phyloP scores from a whole-genome alignment of 1,140 invertebrate species.

The Ganaspis sp. region DNA sequence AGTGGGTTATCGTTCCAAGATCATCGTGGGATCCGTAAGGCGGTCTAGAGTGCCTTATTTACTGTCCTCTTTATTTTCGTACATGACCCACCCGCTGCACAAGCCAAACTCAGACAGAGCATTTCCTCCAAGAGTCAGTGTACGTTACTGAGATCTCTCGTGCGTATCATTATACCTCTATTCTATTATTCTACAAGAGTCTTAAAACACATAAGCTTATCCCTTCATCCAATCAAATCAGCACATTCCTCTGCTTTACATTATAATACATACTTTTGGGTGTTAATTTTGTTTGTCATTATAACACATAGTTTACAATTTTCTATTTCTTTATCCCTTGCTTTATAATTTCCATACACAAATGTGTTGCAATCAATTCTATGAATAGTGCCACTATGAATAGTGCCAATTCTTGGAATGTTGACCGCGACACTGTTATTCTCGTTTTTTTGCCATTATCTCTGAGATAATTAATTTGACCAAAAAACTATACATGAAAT shows the following conservation, averaged over 20 bases:
- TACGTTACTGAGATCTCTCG: neutral
- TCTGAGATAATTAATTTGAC: too few relatives aligned
- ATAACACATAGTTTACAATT: too few relatives aligned
- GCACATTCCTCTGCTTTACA: slow-evolving; percentile 22
- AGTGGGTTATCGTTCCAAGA: slow-evolving; percentile 61
- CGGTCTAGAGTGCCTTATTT: slow-evolving; percentile 34
- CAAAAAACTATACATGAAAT: too few relatives aligned
- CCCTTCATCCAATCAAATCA: neutral
- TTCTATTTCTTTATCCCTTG: too few relatives aligned
- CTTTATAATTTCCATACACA: too few relatives aligned
- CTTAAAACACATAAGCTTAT: neutral
- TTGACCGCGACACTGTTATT: too few relatives aligned
- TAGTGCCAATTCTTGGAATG: too few relatives aligned
- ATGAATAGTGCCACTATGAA: too few relatives aligned
- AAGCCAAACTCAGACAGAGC: neutral
- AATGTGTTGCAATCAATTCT: too few relatives aligned
- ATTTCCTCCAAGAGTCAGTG: neutral
- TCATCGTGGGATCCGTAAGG: slow-evolving; percentile 53
- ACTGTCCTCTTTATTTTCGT: slow-evolving; percentile 35
- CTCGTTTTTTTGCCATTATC: too few relatives aligned
- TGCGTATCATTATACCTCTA: neutral
- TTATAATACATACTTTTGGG: slow-evolving; percentile 19
- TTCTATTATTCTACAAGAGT: neutral
- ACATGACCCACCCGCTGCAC: slow-evolving; percentile 21
- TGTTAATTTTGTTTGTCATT: too few relatives aligned